phyloP scores from a whole-genome alignment of 2,888 invertebrate species.

The Drosophila mayaguana region DNA sequence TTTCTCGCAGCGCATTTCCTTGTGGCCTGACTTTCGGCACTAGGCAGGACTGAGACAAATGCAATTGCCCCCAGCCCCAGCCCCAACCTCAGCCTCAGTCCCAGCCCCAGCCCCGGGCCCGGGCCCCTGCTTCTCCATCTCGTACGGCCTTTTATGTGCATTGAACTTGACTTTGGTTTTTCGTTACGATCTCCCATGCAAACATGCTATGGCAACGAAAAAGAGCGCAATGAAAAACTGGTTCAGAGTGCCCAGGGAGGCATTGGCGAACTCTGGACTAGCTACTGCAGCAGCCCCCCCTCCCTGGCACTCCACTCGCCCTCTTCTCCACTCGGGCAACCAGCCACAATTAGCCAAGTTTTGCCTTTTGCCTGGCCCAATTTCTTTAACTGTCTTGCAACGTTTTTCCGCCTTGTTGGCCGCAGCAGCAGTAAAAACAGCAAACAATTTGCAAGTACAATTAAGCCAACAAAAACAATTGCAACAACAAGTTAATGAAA shows the following conservation, averaged over 20 bases:
- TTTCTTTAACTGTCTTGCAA: constrained; percentile 56
- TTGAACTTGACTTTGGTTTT: constrained; percentile 72
- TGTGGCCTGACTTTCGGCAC: constrained; percentile 40
- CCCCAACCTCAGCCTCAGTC: no score
- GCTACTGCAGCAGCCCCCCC: constrained; percentile 2
- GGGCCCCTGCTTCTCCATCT: neutral
- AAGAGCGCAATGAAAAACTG: constrained; percentile 43
- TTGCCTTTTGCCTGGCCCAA: constrained; percentile 55
- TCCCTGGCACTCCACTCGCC: constrained; percentile 25
- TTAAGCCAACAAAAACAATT: constrained; percentile 58
- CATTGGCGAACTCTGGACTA: constrained; percentile 22
- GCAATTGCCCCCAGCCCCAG: constrained; percentile 1
- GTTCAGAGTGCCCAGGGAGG: constrained; percentile 40
- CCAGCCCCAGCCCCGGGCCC: neutral
- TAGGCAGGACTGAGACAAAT: constrained; percentile 17
- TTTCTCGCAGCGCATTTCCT: constrained; percentile 38
- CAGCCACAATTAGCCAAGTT: constrained; percentile 82
- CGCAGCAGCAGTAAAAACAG: constrained; percentile 31
- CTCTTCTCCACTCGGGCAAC: constrained; percentile 41
- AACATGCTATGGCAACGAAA: neutral
- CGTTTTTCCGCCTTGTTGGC: constrained; percentile 64
- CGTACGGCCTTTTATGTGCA: constrained; percentile 59
- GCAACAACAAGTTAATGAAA: constrained; percentile 76
- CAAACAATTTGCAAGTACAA: constrained; percentile 45
- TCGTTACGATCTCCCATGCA: constrained; percentile 28